Percentiles rank a stretch among this genome's conserved stretches.
Conservation (phyloP, 2,113 vertebrate genomes). For the Platichthys stellatus region DNA sequence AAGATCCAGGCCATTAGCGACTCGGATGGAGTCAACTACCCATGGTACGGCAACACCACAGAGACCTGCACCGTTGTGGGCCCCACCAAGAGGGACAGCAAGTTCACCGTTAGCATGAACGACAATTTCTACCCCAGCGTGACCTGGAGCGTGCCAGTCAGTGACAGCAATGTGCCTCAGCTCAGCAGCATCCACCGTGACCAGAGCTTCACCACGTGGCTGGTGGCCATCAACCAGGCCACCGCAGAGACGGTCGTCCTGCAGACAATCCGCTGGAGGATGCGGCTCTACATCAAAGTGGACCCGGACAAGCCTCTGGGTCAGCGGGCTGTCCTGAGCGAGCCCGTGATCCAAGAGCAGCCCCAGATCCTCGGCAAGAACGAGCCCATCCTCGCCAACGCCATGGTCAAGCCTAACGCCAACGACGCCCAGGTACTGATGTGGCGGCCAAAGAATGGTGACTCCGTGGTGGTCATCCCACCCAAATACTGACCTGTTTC, state of each 20-base stretch:
- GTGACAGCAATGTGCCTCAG: conserved; percentile 91
- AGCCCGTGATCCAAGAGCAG: conserved; percentile 91
- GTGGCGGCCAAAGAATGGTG: conserved; percentile 94
- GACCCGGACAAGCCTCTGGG: conserved; percentile 89
- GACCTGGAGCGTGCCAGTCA: conserved; percentile 96
- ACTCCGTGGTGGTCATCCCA: conserved; percentile 92
- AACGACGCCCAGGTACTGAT: conserved; percentile 99
- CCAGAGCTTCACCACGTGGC: conserved; percentile 98
- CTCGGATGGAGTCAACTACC: conserved; percentile 97
- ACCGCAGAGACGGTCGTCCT: conserved; percentile 89
- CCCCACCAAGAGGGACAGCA: conserved; percentile 92
- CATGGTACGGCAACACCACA: conserved; percentile 98
- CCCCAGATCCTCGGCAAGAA: conserved; percentile 92
- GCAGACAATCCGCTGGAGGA: conserved; percentile 95
- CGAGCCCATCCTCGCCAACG: conserved; percentile 91
- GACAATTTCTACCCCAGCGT: conserved; percentile 99
- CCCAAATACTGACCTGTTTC: conserved; percentile 85
- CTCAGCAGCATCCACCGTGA: conserved; percentile 93
- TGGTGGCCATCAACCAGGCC: conserved; percentile 92
- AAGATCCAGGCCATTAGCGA: conserved; percentile 96
- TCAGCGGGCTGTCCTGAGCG: conserved; percentile 87
- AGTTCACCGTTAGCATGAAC: conserved; percentile 96
- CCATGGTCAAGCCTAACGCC: conserved; percentile 97
- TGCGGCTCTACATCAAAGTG: conserved; percentile 93
- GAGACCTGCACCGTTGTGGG: conserved; percentile 95